Evolutionary conservation across 2,888 invertebrate genomes (phyloP).

Genomic region (Matsumyia berberina): DNA sequence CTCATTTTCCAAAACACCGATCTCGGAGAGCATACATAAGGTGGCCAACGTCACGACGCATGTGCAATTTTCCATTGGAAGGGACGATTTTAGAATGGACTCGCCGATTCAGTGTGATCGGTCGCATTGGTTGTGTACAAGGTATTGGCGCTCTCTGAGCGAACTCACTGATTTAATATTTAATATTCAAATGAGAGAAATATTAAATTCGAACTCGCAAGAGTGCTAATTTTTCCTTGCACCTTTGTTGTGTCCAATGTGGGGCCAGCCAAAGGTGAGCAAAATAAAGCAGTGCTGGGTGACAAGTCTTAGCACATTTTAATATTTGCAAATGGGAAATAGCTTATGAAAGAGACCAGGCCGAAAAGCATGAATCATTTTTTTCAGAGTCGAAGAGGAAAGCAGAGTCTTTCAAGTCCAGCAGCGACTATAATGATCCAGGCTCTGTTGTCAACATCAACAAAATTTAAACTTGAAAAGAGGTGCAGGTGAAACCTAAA

Average conservation of each 20-base stretch:
- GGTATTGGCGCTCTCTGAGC: conserved; percentile 1
- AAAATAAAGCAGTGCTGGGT: neutral
- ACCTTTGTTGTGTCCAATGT: conserved; percentile 11
- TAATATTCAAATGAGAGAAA: neutral
- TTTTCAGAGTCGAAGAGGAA: too few species aligned
- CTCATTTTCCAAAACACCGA: conserved; percentile 37
- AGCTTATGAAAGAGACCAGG: too few species aligned
- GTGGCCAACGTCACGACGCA: conserved; percentile 8
- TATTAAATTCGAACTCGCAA: neutral
- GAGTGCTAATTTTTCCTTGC: neutral
- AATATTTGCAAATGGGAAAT: too few species aligned
- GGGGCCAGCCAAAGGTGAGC: conserved; percentile 12
- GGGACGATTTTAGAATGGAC: conserved; percentile 27
- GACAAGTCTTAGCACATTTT: neutral
- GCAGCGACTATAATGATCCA: too few species aligned
- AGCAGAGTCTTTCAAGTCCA: too few species aligned
- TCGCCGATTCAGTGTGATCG: neutral
- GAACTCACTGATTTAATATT: neutral
- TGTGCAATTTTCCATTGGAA: conserved; percentile 47
- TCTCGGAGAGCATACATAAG: neutral
- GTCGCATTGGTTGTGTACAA: neutral
- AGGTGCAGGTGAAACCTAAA: too few species aligned
- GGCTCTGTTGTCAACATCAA: too few species aligned
- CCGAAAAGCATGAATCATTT: too few species aligned
- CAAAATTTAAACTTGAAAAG: too few species aligned